These are phyloP conservation scores for Heliconius hortense DNA, from an alignment of 2,888 invertebrate genomes.

Conservation along the genomic window DNA sequence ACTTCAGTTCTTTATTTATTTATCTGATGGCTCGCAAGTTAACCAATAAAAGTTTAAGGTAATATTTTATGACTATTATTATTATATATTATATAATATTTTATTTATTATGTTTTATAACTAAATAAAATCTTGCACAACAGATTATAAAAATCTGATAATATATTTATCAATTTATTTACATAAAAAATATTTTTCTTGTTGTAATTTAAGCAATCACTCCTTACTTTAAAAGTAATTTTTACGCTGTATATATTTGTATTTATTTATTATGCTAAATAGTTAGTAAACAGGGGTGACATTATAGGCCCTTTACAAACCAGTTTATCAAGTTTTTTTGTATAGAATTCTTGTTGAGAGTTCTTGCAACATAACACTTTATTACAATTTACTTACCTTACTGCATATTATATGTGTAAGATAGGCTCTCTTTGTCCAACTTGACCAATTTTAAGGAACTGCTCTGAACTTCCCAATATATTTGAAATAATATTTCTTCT, in stretches of 20 bases:
- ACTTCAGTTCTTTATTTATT: not conserved
- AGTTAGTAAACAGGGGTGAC: slow-evolving; percentile 45
- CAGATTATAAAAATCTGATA: too few species aligned
- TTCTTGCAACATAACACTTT: slow-evolving; percentile 22
- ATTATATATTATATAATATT: too few species aligned
- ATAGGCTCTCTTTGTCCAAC: not conserved
- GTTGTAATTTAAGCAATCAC: not conserved
- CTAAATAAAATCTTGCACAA: too few species aligned
- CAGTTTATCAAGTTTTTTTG: slow-evolving; percentile 57
- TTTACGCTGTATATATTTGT: slow-evolving; percentile 15
- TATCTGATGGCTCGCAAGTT: too few species aligned
- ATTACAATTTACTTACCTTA: not conserved
- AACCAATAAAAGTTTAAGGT: too few species aligned
- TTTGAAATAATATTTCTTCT: too few species aligned
- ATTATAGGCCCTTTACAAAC: slow-evolving; percentile 58
- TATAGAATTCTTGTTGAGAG: slow-evolving; percentile 21
- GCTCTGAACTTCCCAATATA: too few species aligned
- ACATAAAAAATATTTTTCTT: not conserved
- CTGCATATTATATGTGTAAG: not conserved
- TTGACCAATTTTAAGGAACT: not conserved
- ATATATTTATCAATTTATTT: not conserved
- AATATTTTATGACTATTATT: too few species aligned
- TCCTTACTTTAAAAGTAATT: not conserved
- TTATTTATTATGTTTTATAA: too few species aligned
- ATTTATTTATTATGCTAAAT: slow-evolving; percentile 24